Percentiles rank a stretch among this genome's conserved stretches.
phyloP scores from a whole-genome alignment of 2,888 invertebrate species.

The Biston betularia region DNA sequence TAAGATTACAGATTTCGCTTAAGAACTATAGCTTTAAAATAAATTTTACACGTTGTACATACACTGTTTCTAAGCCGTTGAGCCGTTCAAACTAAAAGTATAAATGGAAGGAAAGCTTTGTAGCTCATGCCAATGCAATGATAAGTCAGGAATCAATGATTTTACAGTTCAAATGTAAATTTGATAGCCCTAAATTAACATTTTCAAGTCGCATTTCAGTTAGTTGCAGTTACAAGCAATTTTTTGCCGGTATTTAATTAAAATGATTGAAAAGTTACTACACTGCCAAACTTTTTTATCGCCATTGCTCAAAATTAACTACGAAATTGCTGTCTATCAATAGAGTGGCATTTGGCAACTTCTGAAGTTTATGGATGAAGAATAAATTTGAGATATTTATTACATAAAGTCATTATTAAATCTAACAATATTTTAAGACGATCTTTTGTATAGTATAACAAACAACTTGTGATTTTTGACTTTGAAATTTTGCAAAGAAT shows the following conservation, averaged over 20 bases:
- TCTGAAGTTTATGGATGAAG: conserved; percentile 26
- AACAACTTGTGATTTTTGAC: no score
- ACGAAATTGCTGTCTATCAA: conserved; percentile 23
- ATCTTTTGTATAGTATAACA: no score
- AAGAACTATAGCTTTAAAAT: no score
- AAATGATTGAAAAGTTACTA: conserved; percentile 66
- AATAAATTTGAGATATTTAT: conserved; percentile 12
- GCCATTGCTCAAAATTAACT: conserved; percentile 50
- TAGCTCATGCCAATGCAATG: conserved; percentile 22
- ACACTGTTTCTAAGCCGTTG: no score
- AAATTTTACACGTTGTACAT: no score
- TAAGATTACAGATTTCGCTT: no score
- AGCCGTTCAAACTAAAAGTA: no score
- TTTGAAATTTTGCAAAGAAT: no score
- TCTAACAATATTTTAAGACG: no score
- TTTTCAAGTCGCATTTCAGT: conserved; percentile 50
- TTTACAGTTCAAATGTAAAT: conserved; percentile 34
- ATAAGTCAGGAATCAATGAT: conserved; percentile 23
- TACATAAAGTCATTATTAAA: background rate
- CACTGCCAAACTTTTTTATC: conserved; percentile 60
- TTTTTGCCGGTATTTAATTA: conserved; percentile 74
- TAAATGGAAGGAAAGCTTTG: conserved; percentile 6
- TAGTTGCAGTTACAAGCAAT: conserved; percentile 76
- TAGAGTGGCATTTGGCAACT: conserved; percentile 30
- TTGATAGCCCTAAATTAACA: conserved; percentile 48